Evolutionary conservation across 2,797 vertebrate genomes (phyloP).

Genomic region (Phylloscopus collybita): DNA sequence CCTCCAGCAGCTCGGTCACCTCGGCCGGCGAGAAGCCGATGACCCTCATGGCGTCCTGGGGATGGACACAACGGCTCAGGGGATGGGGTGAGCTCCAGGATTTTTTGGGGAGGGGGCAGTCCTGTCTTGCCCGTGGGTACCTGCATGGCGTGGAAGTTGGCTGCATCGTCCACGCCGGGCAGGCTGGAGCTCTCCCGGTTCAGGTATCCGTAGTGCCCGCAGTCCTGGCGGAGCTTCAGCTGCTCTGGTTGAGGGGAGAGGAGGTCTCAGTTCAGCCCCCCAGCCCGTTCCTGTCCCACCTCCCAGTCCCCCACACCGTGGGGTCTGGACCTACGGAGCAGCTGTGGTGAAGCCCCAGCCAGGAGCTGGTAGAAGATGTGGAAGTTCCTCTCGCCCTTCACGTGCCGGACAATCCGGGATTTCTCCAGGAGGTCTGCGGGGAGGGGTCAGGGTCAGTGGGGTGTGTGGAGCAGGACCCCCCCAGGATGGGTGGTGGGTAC

Average conservation of each 20-base stretch:
- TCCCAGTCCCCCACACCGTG: rapidly evolving
- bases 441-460: neutral
- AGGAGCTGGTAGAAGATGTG: slow-evolving; percentile 85
- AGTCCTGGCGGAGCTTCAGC: slow-evolving; percentile 71
- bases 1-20: slow-evolving; percentile 73
- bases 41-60: slow-evolving; percentile 77
- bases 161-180: slow-evolving; percentile 60
- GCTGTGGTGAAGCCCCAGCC: slow-evolving; percentile 70
- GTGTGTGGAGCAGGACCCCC: rapidly evolving
- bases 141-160: slow-evolving; percentile 75
- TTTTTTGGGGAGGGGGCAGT: rapidly evolving
- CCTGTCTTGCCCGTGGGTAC: neutral
- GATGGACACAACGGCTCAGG: neutral
- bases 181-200: slow-evolving; percentile 43
- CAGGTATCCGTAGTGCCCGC: slow-evolving; percentile 69
- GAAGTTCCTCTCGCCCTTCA: slow-evolving; percentile 81
- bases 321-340: slow-evolving; percentile 74
- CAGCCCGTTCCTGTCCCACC: neutral
- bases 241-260: slow-evolving; percentile 47
- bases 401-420: slow-evolving; percentile 79
- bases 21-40: slow-evolving; percentile 77
- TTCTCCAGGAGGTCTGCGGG: slow-evolving; percentile 81
- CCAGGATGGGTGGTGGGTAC: neutral
- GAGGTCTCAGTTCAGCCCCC: neutral
- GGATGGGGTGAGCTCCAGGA: neutral